Conservation (phyloP, 2,113 vertebrate species). For the Myotis brandtii region DNA sequence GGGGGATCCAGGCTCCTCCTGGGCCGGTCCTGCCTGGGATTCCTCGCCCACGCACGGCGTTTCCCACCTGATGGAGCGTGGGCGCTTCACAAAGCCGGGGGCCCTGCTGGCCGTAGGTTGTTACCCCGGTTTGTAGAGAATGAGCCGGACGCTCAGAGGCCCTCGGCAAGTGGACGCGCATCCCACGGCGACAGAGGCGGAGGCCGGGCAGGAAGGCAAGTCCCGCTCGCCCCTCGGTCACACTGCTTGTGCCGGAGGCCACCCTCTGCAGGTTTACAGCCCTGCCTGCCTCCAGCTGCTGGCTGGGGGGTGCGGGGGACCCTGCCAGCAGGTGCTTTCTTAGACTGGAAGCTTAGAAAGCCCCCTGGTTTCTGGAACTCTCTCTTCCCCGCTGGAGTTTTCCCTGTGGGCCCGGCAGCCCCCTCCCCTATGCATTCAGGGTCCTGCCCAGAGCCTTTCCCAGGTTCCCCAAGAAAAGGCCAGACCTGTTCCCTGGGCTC, state of each 20-base stretch:
- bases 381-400: not conserved
- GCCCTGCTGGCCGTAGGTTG: not conserved
- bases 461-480: slow-evolving; percentile 74
- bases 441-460: slow-evolving; percentile 75
- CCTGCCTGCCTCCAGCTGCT: accelerated
- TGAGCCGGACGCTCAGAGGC: not conserved
- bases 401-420: slow-evolving; percentile 22
- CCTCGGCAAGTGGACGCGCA: not conserved
- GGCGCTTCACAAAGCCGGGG: not conserved
- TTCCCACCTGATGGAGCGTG: not conserved
- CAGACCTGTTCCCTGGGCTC: slow-evolving; percentile 70
- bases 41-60: not conserved
- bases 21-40: not conserved
- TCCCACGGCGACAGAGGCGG: not conserved
- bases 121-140: not conserved
- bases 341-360: not conserved
- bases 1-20: not conserved
- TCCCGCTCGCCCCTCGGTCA: accelerated
- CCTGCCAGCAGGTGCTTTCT: not conserved
- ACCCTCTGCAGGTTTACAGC: accelerated
- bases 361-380: not conserved
- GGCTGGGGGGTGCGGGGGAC: accelerated
- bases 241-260: not conserved
- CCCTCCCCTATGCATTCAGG: not conserved
- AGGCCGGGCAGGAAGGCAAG: accelerated